phyloP scores from a whole-genome alignment of 2,888 invertebrate genomes.

The Chirona hameri region DNA sequence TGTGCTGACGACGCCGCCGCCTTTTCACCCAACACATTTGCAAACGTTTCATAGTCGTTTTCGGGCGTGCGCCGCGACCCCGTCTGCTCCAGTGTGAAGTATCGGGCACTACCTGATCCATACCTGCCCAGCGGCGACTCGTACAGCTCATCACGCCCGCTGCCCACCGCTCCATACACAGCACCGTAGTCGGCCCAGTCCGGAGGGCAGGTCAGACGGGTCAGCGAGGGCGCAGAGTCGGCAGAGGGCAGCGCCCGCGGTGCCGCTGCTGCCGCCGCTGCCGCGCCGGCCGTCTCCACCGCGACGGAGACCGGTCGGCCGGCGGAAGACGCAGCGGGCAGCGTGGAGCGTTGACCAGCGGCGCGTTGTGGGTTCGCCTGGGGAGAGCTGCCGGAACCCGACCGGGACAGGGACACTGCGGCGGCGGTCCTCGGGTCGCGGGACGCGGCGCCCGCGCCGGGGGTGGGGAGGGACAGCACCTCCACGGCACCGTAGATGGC shows the following conservation, averaged over 20 bases:
- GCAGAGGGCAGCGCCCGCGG: not conserved
- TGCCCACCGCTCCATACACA: not conserved
- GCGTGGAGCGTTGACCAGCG: not conserved
- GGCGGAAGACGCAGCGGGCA: not conserved
- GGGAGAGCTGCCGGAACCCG: no score
- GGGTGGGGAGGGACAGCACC: not conserved
- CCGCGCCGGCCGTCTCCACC: not conserved
- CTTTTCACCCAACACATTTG: not conserved
- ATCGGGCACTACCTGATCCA: not conserved
- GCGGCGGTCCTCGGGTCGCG: not conserved
- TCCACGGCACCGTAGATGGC: not conserved
- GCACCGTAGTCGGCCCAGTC: not conserved
- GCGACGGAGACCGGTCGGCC: not conserved
- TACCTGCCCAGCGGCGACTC: not conserved
- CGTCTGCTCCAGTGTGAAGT: not conserved
- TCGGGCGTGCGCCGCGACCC: not conserved
- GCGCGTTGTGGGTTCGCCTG: not conserved
- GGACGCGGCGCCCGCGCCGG: not conserved
- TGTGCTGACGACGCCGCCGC: not conserved
- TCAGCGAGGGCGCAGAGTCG: no score
- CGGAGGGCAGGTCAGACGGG: not conserved
- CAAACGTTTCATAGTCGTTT: constrained; percentile 1
- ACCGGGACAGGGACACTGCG: no score
- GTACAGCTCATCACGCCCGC: not conserved
- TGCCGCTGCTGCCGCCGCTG: no score